Conservation (phyloP, 2,797 vertebrate genomes). For the Remorina albescens region DNA sequence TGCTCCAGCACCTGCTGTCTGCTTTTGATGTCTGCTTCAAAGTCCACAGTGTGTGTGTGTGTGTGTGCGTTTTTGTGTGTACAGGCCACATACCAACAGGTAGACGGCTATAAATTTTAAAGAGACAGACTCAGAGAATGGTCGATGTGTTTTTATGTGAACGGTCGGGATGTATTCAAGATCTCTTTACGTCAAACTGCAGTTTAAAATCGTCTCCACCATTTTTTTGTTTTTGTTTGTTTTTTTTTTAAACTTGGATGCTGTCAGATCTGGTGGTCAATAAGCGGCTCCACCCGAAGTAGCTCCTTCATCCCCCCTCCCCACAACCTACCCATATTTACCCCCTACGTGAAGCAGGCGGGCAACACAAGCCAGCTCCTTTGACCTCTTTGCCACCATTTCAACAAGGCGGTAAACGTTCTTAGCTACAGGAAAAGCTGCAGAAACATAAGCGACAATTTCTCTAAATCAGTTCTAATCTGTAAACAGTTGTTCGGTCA, state of each 20-base stretch:
- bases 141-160: slow-evolving; percentile 3
- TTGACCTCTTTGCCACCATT: too few relatives aligned
- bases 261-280: neutral
- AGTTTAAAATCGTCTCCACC: neutral
- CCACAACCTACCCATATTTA: neutral
- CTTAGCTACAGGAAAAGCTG: too few relatives aligned
- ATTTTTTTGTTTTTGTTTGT: too few relatives aligned
- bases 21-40: slow-evolving; percentile 36
- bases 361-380: neutral
- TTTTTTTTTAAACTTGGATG: too few relatives aligned
- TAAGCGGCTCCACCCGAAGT: neutral
- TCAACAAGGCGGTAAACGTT: neutral
- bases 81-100: slow-evolving; percentile 15
- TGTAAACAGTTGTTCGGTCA: too few relatives aligned
- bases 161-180: neutral
- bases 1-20: slow-evolving; percentile 38
- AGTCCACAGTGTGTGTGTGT: slow-evolving; percentile 20
- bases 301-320: too few relatives aligned
- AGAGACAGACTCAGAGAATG: slow-evolving; percentile 29
- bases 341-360: too few relatives aligned
- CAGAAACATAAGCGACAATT: too few relatives aligned
- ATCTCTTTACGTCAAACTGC: neutral
- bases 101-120: slow-evolving; percentile 9
- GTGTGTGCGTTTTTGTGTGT: slow-evolving; percentile 14
- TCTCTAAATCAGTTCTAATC: too few relatives aligned